Conservation (phyloP, 1,140 invertebrate species). For the Bombus balteatus region DNA sequence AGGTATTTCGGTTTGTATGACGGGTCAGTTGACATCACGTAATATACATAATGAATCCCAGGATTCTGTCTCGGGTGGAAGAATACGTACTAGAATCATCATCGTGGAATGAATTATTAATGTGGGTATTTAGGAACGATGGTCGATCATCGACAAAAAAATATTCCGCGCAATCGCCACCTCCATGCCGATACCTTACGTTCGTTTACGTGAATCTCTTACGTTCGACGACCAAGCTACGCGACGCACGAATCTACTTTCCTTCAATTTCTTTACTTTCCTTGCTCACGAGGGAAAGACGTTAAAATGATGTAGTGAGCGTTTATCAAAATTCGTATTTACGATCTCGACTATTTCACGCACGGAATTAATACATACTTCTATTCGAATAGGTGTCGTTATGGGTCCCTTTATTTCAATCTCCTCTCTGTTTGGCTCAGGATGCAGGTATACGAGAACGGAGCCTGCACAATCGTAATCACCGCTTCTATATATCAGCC, state of each 20-base stretch:
- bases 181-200: no score
- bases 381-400: conserved; percentile 74
- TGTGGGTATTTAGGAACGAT: no score
- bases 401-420: conserved; percentile 82
- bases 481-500: conserved; percentile 74
- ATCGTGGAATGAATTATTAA: no score
- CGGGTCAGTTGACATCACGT: conserved; percentile 65
- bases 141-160: no score
- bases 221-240: no score
- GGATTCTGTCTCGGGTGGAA: conserved; percentile 73
- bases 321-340: no score
- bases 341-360: background rate
- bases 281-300: no score
- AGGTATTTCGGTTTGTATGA: conserved; percentile 78
- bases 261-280: no score
- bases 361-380: conserved; percentile 56
- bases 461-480: conserved; percentile 78
- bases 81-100: conserved; percentile 76
- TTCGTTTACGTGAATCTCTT: no score
- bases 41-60: conserved; percentile 80
- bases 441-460: conserved; percentile 78
- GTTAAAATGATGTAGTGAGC: no score
- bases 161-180: no score
- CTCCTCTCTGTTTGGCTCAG: conserved; percentile 78
- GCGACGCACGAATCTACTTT: no score